Evolutionary conservation across 2,797 vertebrate species (phyloP).

Genomic region (Pachyuromys duprasi): DNA sequence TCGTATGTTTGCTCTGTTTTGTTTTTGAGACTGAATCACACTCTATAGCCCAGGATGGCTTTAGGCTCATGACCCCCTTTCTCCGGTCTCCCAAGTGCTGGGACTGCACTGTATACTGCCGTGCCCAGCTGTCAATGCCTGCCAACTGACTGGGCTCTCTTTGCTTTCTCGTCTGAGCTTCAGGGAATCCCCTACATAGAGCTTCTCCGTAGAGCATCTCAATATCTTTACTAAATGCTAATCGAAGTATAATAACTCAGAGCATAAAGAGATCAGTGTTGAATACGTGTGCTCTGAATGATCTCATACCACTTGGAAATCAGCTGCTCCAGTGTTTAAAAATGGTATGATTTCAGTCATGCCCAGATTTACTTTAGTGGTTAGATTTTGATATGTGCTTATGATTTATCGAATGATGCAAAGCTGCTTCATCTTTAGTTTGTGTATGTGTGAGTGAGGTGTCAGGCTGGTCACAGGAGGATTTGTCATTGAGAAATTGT

Average conservation of each 20-base stretch:
- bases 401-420: constrained; percentile 49
- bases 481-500: not conserved
- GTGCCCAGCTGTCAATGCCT: not conserved
- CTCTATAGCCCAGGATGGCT: not conserved
- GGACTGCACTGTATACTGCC: too few relatives aligned
- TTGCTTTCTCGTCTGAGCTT: not conserved
- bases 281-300: constrained; percentile 52
- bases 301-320: constrained; percentile 62
- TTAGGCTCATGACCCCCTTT: not conserved
- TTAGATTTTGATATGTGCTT: constrained; percentile 61
- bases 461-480: not conserved
- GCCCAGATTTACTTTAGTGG: constrained; percentile 53
- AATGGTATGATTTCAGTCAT: constrained; percentile 46
- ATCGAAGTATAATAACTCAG: constrained; percentile 44
- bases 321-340: constrained; percentile 56
- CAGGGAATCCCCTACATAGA: not conserved
- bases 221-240: constrained; percentile 51
- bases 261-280: constrained; percentile 53
- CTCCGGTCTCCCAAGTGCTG: too few relatives aligned
- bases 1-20: not conserved
- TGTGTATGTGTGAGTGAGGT: constrained; percentile 10
- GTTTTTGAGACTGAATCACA: not conserved
- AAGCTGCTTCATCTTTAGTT: constrained; percentile 8
- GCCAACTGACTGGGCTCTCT: not conserved
- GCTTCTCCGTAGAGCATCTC: not conserved